Base-by-base conservation (phyloP, 2,113 vertebrate species). In the Rhombomys opimus region DNA sequence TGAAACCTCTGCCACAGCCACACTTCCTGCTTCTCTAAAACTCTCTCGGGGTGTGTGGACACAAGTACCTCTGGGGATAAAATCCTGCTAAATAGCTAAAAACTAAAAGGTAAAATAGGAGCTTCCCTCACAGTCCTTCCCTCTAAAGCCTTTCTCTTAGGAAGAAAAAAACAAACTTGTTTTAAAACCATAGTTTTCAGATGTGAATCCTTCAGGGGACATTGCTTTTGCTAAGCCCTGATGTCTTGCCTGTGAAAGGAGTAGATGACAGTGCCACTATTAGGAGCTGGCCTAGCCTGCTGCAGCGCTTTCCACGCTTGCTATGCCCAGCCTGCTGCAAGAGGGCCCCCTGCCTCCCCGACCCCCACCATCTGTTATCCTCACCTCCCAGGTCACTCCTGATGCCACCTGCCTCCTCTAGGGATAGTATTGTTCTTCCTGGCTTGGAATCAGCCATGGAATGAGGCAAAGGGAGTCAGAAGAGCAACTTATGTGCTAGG, bases 291-390 rank as follows among this genome's bases (percentile, higher is more conserved):
- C 5, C 0, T 3, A 50, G 2, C 38, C 38, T 12, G 7, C 5
- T 2, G 2, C 7, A 65, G 7, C 1, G 54, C 25, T 8, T 35
- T 14, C 38, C 3, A 1, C n/a, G 1, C 89, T 1, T 27, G 50
- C 13, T 63, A 46, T 5, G n/a, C 50, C 67, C 50, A 11, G 86
- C 50, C 46, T 11, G 2, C 50, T 17, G 20, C 20, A 6, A 23
- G 25, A 57, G 22, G 50, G 23, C 15, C 57, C 38, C 52, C 46
- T 50, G 13, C 54, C 54, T 57, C 15, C 15, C 57, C 12, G 11
- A 6, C 23, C 52, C 35, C 57, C 57, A 23, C 50, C 1, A 17
- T 25, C 46, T 20, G 9, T 46, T 5, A 35, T 32, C 12, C 9
- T 38, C 35, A 59, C 70, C 82, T 20, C 63, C 46, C 46, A 46